phyloP scores from a whole-genome alignment of 2,888 invertebrate genomes.

The Dyspetes luteomarginatus region DNA sequence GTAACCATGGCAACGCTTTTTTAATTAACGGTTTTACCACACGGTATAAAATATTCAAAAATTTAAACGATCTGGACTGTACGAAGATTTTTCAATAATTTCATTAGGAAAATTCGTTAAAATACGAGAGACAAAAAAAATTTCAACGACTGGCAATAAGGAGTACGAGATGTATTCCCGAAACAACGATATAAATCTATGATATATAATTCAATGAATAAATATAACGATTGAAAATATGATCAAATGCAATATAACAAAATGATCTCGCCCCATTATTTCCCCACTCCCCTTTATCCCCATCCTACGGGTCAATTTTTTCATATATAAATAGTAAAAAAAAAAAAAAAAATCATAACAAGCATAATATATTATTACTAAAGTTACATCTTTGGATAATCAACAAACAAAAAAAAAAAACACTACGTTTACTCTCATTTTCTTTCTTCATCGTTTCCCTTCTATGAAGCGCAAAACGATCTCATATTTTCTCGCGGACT shows the following conservation, averaged over 20 bases:
- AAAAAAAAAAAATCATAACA: constrained; percentile 63
- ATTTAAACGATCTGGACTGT: constrained; percentile 24
- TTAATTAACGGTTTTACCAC: not conserved
- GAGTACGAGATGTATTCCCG: constrained; percentile 45
- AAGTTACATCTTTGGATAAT: constrained; percentile 80
- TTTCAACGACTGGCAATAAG: constrained; percentile 39
- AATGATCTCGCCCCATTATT: constrained; percentile 4
- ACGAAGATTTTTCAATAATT: not conserved
- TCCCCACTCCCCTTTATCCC: no score
- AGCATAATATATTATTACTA: constrained; percentile 71
- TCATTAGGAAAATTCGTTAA: not conserved
- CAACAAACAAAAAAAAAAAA: no score
- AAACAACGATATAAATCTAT: constrained; percentile 70
- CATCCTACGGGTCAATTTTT: constrained; percentile 34
- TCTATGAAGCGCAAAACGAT: constrained; percentile 35
- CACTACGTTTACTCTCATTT: constrained; percentile 46
- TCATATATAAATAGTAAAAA: constrained; percentile 63
- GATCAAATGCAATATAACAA: constrained; percentile 73
- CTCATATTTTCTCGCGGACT: constrained; percentile 8
- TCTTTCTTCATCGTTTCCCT: constrained; percentile 10
- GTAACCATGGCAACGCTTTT: not conserved
- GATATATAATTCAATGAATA: constrained; percentile 74
- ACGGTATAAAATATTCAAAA: not conserved
- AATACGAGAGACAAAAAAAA: constrained; percentile 24
- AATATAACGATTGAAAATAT: constrained; percentile 77